phyloP scores from a whole-genome alignment of 1,140 invertebrate genomes.

The Drosophila grimshawi region DNA sequence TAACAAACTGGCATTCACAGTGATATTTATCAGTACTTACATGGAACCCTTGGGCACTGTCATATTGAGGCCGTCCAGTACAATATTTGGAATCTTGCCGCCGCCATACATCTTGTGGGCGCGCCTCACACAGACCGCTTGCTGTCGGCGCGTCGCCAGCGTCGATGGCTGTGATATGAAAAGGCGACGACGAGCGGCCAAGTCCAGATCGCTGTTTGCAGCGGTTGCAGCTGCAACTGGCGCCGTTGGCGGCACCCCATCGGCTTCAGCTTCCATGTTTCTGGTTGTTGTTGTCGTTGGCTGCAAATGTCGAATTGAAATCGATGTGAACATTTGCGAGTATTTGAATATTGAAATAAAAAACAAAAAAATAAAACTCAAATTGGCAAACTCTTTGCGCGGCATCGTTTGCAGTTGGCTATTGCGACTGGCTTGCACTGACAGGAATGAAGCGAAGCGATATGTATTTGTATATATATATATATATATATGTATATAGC shows the following conservation, averaged over 20 bases:
- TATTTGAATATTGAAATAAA: conserved; percentile 41
- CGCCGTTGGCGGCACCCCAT: conserved; percentile 74
- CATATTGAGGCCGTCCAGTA: conserved; percentile 94
- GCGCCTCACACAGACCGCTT: conserved; percentile 92
- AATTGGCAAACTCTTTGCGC: conserved; percentile 58
- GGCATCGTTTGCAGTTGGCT: not conserved
- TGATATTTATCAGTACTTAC: conserved; percentile 87
- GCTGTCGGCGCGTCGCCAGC: conserved; percentile 89
- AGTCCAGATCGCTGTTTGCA: conserved; percentile 68
- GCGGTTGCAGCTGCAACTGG: conserved; percentile 61
- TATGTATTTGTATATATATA: conserved; percentile 21
- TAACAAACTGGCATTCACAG: not conserved
- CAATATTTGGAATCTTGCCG: conserved; percentile 92
- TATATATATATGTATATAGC: not conserved
- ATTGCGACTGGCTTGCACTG: conserved; percentile 52
- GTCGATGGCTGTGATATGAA: conserved; percentile 89
- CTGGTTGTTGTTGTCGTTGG: conserved; percentile 17
- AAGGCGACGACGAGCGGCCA: conserved; percentile 81
- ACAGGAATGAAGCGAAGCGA: conserved; percentile 72
- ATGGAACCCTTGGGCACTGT: conserved; percentile 95
- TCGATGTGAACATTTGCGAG: conserved; percentile 48
- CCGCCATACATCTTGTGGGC: conserved; percentile 94
- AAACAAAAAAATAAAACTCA: conserved; percentile 39
- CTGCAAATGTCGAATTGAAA: conserved; percentile 54
- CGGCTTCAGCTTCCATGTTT: conserved; percentile 79